phyloP scores from a whole-genome alignment of 2,888 invertebrate genomes.

The Pharmacophagus antenor region DNA sequence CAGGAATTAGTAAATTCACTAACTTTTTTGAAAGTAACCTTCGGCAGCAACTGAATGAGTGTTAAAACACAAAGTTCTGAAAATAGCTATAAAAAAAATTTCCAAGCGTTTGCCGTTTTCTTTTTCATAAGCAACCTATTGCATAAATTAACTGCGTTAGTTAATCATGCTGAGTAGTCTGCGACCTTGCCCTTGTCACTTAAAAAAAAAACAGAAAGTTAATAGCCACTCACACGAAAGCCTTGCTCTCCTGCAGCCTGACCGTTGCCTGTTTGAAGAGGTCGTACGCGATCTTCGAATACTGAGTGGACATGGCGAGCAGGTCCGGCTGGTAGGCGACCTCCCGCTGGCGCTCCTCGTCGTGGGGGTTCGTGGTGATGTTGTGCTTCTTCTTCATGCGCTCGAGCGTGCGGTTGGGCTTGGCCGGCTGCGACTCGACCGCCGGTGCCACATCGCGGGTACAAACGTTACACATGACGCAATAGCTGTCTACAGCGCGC shows the following conservation, averaged over 20 bases:
- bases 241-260: conserved; percentile 66
- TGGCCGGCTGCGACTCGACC: conserved; percentile 42
- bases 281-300: conserved; percentile 66
- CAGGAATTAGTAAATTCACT: background rate
- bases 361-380: conserved; percentile 60
- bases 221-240: conserved; percentile 70
- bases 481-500: conserved; percentile 29
- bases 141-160: background rate
- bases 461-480: conserved; percentile 72
- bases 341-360: conserved; percentile 58
- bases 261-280: conserved; percentile 56
- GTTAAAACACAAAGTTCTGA: conserved; percentile 7
- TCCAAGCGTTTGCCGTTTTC: background rate
- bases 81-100: background rate
- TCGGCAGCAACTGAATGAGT: background rate
- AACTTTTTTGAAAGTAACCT: background rate
- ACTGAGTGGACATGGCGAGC: conserved; percentile 71
- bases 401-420: conserved; percentile 50
- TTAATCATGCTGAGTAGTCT: no score
- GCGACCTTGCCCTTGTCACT: background rate
- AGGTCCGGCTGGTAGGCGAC: conserved; percentile 72
- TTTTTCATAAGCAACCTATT: background rate
- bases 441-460: conserved; percentile 52
- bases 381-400: conserved; percentile 73
- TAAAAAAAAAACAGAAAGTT: conserved; percentile 34